A percentile compares a stretch with the other conserved stretches of the same genome.
phyloP scores from a whole-genome alignment of 2,797 vertebrate species.

The Cryptoblepharus egeriae region DNA sequence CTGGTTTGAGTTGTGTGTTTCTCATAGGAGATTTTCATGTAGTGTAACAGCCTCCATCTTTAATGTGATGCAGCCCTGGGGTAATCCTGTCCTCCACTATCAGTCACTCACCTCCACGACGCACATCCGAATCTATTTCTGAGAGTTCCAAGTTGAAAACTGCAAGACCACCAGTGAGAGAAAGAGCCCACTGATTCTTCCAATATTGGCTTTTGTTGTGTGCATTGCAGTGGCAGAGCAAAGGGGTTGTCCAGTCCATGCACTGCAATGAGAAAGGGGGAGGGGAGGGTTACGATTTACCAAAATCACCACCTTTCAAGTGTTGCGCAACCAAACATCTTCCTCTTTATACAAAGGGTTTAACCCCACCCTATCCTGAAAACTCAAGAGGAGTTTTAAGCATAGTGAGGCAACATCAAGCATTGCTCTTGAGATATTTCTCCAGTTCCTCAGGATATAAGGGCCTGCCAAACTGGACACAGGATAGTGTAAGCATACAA shows the following conservation, averaged over 20 bases:
- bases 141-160: conserved; percentile 77
- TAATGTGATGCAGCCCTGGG: not conserved
- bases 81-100: not conserved
- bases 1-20: too few species aligned
- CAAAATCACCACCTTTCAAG: too few species aligned
- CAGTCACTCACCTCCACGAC: conserved; percentile 75
- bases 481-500: too few species aligned
- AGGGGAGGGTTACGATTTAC: not conserved
- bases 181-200: conserved; percentile 73
- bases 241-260: conserved; percentile 71
- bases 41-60: not conserved
- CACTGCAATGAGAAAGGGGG: conserved; percentile 72
- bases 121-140: conserved; percentile 83
- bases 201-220: conserved; percentile 87
- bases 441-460: too few species aligned
- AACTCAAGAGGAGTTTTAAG: not conserved
- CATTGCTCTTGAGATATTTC: too few species aligned
- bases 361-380: too few species aligned
- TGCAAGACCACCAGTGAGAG: conserved; percentile 78
- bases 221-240: conserved; percentile 87
- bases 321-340: too few species aligned
- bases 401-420: not conserved
- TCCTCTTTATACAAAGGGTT: not conserved
- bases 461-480: too few species aligned
- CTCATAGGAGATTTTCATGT: too few species aligned